phyloP scores from a whole-genome alignment of 2,888 invertebrate species.

The Orthosia gothica region DNA sequence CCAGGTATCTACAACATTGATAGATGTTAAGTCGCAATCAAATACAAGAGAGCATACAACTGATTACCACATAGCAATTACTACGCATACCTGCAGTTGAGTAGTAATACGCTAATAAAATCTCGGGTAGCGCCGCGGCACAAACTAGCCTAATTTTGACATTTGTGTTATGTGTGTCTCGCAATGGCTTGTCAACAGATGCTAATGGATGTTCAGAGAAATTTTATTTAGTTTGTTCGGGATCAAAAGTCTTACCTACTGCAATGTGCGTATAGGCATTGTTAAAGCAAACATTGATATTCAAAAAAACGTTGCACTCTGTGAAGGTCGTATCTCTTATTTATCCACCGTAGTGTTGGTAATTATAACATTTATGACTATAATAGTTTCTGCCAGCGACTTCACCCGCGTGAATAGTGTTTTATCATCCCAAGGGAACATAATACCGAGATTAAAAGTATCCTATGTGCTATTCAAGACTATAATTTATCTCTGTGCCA shows the following conservation, averaged over 20 bases:
- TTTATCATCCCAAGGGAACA: no score
- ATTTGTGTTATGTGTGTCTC: constrained; percentile 64
- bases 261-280: neutral
- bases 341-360: neutral
- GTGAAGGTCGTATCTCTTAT: neutral
- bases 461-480: no score
- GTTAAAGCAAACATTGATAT: neutral
- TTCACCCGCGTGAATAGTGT: no score
- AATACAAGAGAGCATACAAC: constrained; percentile 40
- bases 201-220: constrained; percentile 27
- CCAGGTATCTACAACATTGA: constrained; percentile 2
- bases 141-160: constrained; percentile 62
- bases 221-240: constrained; percentile 15
- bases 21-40: constrained; percentile 34
- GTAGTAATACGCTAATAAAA: constrained; percentile 51
- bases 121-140: constrained; percentile 33
- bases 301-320: neutral
- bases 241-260: neutral
- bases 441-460: no score
- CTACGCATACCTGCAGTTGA: constrained; percentile 39
- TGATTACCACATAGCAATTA: constrained; percentile 61
- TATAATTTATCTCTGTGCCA: no score
- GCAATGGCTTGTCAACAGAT: constrained; percentile 43
- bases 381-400: no score
- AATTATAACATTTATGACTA: no score